Conservation (phyloP, 30 jellyfish, hydroid and myxozoan species). For the Nemopilema nomurai region DNA sequence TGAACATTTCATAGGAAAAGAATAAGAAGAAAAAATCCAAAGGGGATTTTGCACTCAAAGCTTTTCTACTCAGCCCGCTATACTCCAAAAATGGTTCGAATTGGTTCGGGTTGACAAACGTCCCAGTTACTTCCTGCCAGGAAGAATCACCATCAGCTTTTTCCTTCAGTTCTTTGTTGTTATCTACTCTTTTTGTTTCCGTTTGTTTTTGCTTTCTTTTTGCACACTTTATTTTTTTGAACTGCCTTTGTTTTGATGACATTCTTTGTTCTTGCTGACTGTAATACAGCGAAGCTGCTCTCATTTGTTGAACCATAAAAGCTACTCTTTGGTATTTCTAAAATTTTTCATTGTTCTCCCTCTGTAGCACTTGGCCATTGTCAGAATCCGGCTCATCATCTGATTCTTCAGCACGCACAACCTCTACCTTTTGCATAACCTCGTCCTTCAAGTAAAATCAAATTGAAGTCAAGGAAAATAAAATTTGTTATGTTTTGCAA, state of each 20-base stretch:
- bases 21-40: constrained; percentile 9
- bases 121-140: neutral
- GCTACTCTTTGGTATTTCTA: neutral
- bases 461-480: neutral
- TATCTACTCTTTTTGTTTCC: neutral
- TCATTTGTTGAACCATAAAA: neutral
- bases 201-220: neutral
- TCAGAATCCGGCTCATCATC: neutral
- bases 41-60: constrained; percentile 7
- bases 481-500: neutral
- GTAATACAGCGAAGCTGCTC: neutral
- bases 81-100: neutral
- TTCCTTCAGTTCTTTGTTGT: neutral
- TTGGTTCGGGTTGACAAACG: constrained; percentile 24
- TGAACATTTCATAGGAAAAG: constrained; percentile 10
- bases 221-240: neutral
- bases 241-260: neutral
- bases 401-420: neutral
- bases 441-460: neutral
- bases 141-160: neutral
- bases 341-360: neutral
- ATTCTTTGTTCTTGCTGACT: neutral
- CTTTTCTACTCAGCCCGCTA: constrained; percentile 3
- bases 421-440: neutral
- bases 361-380: neutral